These are phyloP conservation scores for Synergus itoensis DNA, from an alignment of 2,888 invertebrate species.

Conservation along the genomic window DNA sequence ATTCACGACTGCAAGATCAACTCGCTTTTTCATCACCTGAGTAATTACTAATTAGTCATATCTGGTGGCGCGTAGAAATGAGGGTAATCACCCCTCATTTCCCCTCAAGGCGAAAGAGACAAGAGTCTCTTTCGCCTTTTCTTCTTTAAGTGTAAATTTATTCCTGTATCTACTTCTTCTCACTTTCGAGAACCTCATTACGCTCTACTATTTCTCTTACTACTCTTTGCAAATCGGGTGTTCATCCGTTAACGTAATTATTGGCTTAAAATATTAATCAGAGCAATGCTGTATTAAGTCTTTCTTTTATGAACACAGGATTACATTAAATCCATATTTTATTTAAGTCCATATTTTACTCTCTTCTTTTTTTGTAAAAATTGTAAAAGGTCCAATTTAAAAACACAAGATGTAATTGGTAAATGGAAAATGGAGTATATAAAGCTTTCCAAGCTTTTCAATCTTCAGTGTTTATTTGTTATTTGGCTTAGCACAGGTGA, in stretches of 20 bases:
- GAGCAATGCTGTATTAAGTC: no score
- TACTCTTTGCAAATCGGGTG: no score
- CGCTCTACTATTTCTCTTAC: no score
- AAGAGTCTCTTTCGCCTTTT: neutral
- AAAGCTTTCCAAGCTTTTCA: neutral
- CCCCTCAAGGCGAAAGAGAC: no score
- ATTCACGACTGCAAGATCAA: neutral
- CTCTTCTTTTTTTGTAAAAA: neutral
- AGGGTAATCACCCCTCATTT: neutral
- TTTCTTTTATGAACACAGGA: no score
- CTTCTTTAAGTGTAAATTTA: neutral
- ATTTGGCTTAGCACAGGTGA: neutral
- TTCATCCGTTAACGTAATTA: no score
- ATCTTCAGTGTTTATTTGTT: neutral
- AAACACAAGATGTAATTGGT: neutral
- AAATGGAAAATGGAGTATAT: neutral
- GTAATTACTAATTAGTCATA: neutral
- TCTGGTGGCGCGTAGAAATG: neutral
- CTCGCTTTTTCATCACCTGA: neutral
- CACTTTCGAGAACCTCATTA: no score
- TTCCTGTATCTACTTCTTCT: neutral
- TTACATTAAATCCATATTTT: neutral
- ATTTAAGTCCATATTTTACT: neutral
- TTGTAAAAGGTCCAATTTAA: neutral
- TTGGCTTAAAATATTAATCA: no score